Percentiles rank a stretch among this genome's conserved stretches.
Conservation (phyloP, 2,888 invertebrate species). For the Lasioglossum zephyrum region DNA sequence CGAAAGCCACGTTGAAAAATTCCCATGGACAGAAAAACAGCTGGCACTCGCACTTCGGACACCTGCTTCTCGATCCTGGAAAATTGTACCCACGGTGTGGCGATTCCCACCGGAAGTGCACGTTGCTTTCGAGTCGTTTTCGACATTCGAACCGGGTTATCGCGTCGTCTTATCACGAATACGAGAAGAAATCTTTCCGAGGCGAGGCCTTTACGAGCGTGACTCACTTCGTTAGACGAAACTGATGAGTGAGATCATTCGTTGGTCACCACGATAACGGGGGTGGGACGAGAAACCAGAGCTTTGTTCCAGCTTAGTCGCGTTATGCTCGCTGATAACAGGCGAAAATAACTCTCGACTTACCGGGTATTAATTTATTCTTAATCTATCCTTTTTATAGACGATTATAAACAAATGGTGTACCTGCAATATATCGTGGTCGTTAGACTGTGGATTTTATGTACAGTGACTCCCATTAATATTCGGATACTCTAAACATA, state of each 20-base stretch:
- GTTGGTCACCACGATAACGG: constrained; percentile 45
- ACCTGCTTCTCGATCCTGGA: constrained; percentile 40
- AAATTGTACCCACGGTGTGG: background rate
- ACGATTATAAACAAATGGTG: background rate
- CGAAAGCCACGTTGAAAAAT: constrained; percentile 12
- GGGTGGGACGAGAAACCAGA: constrained; percentile 27
- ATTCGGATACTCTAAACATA: no score
- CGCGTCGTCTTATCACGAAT: constrained; percentile 9
- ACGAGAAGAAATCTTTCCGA: constrained; percentile 10
- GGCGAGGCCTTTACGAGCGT: constrained; percentile 19
- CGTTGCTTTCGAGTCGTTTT: background rate
- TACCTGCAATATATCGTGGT: background rate
- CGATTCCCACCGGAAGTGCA: background rate
- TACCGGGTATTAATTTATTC: background rate
- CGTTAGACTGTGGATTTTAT: background rate
- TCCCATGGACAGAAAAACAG: constrained; percentile 51
- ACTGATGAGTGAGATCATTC: constrained; percentile 65
- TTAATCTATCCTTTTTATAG: background rate
- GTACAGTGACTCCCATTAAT: background rate
- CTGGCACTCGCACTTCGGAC: constrained; percentile 30
- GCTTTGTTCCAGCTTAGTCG: constrained; percentile 1
- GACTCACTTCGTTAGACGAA: constrained; percentile 55
- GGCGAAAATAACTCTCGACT: background rate
- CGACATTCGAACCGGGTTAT: constrained; percentile 7
- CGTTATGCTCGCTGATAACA: constrained; percentile 23